Percentiles rank a stretch among this genome's conserved stretches.
These are phyloP conservation scores for Pteropus alecto DNA, from an alignment of 2,113 vertebrate species.

Conservation along the genomic window DNA sequence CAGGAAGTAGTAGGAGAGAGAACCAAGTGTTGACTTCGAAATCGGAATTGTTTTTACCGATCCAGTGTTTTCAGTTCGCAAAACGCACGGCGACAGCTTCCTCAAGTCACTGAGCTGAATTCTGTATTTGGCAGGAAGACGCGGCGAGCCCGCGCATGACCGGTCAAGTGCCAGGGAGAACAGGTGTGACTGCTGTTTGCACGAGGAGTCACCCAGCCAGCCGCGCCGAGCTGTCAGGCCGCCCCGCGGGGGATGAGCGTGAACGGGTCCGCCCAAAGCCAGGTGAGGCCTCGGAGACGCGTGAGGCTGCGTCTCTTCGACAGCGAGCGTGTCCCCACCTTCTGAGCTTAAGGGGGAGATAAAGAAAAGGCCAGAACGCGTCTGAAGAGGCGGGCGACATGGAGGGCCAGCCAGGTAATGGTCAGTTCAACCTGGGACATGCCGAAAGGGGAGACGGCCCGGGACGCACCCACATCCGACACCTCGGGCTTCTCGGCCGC, in stretches of 20 bases:
- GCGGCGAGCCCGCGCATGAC: neutral
- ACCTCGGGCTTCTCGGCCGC: neutral
- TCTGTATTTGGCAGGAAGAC: neutral
- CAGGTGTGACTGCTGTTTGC: neutral
- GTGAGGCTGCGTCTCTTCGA: neutral
- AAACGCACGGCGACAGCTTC: slow-evolving; percentile 33
- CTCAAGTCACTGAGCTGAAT: neutral
- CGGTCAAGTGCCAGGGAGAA: neutral
- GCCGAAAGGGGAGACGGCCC: no score
- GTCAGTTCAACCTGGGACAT: neutral
- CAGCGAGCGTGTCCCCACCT: neutral
- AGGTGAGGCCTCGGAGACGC: neutral
- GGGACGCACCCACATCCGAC: neutral
- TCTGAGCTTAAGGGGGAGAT: neutral
- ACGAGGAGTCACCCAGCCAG: neutral
- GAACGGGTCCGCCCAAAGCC: neutral
- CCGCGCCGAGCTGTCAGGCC: accelerated
- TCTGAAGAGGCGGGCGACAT: neutral
- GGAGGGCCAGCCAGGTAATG: neutral
- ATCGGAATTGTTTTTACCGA: slow-evolving; percentile 3
- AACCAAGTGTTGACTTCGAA: neutral
- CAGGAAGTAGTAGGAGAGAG: neutral
- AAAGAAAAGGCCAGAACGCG: neutral
- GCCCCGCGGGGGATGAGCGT: accelerated
- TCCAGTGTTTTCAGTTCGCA: slow-evolving; percentile 23